Base-by-base conservation (phyloP, 2,888 invertebrate genomes). In the Mythimna pallens region DNA sequence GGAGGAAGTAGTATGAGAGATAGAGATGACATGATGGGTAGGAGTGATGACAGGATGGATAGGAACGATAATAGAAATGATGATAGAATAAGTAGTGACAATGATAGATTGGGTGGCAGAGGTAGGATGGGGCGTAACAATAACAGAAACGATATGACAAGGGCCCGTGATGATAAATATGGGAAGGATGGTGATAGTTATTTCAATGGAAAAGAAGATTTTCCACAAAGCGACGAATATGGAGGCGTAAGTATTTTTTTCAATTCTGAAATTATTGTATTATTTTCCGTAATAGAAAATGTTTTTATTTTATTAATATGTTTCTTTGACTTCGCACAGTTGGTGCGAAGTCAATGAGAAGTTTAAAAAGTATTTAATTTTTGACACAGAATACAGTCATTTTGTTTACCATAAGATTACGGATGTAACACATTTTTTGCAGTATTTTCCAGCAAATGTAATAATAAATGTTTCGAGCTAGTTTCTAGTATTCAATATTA, bases 161-260 rank as follows among this genome's bases (percentile, higher is more conserved):
- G 82, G 2, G 82, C 71, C 36, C 80, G 79, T 8, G 80, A 85
- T 34, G 73, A 80, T 8, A 82, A 80, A 10, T 68, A 76, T 43
- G 89, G 88, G 2, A 87, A 87, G 72, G 83, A 86, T 30, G 87
- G 90, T 43, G 83, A 86, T 30, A 87, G 89, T 43, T 84, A 81
- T 69, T 73, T 89, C 40, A 88, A 77, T 34, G 88, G 88, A n/a
- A 87, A 90, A 87, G 90, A 89, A 73, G 91, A 92, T 43, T 93
- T 91, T 83, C 61, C 81, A 8, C 89, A 89, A 66, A 91, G 87
- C 69, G 90, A 89, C 54, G 92, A 93, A 64, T 92, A 89, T 87
- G 92, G 88, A 72, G 87, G 82, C 34, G 94, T 95, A 86, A 93
- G 94, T 93, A 70, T 55, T 71, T 57, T 7, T 25, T 52, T 47